phyloP scores from a whole-genome alignment of 2,113 vertebrate genomes.

The Chloropsis cyanopogon region DNA sequence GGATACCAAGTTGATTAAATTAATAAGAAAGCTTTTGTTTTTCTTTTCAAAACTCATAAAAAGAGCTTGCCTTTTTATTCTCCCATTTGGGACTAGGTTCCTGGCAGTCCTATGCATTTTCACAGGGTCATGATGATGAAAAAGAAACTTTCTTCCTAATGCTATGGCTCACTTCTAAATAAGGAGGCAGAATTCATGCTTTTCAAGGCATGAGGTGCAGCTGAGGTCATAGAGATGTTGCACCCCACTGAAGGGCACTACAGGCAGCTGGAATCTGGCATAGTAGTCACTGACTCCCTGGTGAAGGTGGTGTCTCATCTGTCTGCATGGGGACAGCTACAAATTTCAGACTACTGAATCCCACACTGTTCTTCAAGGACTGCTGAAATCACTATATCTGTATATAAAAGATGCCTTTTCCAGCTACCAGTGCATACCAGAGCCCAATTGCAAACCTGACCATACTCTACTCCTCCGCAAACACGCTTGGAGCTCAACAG shows the following conservation, averaged over 20 bases:
- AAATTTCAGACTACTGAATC: not conserved
- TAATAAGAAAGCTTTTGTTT: slow-evolving; percentile 20
- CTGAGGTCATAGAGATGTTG: not conserved
- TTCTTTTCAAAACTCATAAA: slow-evolving; percentile 17
- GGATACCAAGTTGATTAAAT: not conserved
- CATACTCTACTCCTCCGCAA: not conserved
- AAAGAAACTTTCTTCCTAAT: not conserved
- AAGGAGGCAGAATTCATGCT: not conserved
- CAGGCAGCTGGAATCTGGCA: not conserved
- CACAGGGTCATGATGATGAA: not conserved
- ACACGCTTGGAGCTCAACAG: not conserved
- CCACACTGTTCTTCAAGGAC: not conserved
- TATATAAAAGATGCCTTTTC: not conserved
- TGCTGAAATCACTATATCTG: not conserved
- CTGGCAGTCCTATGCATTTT: not conserved
- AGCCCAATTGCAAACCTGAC: not conserved
- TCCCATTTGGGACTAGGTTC: not conserved
- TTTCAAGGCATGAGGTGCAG: not conserved
- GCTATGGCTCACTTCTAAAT: not conserved
- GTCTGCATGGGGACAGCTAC: not conserved
- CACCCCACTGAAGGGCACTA: not conserved
- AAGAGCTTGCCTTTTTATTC: not conserved
- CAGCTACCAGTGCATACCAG: not conserved
- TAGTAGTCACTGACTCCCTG: not conserved
- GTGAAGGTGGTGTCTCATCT: not conserved